phyloP scores from a whole-genome alignment of 2,888 invertebrate genomes.

The Conchocele bisecta region DNA sequence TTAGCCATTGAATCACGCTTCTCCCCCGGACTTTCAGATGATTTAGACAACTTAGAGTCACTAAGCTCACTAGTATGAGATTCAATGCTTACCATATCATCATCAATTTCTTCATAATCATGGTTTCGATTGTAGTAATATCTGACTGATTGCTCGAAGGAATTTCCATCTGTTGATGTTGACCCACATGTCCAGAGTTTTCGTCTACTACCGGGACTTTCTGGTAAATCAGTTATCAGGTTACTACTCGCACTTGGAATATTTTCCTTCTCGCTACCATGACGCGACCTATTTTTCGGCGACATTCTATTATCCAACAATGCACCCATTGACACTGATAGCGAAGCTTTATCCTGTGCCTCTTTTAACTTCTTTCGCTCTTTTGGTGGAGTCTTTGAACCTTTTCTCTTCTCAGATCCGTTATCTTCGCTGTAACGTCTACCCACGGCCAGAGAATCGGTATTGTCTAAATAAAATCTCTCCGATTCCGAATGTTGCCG shows the following conservation, averaged over 20 bases:
- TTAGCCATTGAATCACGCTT: constrained; percentile 16
- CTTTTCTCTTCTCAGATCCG: constrained; percentile 62
- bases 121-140: constrained; percentile 71
- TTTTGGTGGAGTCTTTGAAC: constrained; percentile 66
- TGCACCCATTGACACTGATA: constrained; percentile 25
- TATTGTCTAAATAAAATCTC: constrained; percentile 38
- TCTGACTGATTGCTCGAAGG: neutral
- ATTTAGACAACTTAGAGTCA: neutral
- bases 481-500: constrained; percentile 42
- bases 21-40: neutral
- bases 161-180: constrained; percentile 41
- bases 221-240: constrained; percentile 61
- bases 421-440: constrained; percentile 58
- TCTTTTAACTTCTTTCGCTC: constrained; percentile 66
- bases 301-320: neutral
- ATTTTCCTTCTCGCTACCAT: constrained; percentile 48
- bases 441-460: constrained; percentile 20
- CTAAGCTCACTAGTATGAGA: neutral
- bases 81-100: constrained; percentile 23
- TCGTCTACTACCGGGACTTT: constrained; percentile 64
- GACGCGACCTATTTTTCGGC: constrained; percentile 31
- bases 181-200: constrained; percentile 58
- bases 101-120: constrained; percentile 77
- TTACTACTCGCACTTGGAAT: constrained; percentile 25
- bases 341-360: constrained; percentile 43